A percentile compares a stretch with the other conserved stretches of the same genome.
phyloP scores from a whole-genome alignment of 1,140 invertebrate genomes.

The Calosoma granatense region DNA sequence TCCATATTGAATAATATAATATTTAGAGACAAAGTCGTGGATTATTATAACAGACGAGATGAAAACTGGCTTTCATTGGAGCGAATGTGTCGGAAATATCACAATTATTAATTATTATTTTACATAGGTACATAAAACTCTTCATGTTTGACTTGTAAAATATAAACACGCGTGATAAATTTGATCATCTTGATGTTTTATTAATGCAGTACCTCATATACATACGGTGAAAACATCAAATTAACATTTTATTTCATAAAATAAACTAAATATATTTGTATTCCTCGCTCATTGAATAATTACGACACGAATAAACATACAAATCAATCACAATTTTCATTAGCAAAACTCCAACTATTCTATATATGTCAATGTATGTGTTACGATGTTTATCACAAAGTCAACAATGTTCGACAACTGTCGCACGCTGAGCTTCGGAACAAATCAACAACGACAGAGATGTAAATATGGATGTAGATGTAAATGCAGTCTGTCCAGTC shows the following conservation, averaged over 20 bases:
- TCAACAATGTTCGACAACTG: background rate
- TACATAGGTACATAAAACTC: too few species aligned
- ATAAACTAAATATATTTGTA: background rate
- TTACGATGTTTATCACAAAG: background rate
- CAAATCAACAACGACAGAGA: background rate
- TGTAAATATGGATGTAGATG: too few species aligned
- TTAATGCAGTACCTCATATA: background rate
- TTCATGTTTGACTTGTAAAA: too few species aligned
- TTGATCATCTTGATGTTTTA: conserved; percentile 1
- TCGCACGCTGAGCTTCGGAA: background rate
- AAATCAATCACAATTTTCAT: background rate
- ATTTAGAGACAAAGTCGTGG: too few species aligned
- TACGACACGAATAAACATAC: background rate
- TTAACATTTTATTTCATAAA: conserved; percentile 5
- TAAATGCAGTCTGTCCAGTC: too few species aligned
- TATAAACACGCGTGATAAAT: background rate
- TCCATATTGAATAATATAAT: too few species aligned
- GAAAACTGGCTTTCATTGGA: too few species aligned
- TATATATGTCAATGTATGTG: background rate
- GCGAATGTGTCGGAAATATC: too few species aligned
- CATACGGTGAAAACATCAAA: conserved; percentile 6
- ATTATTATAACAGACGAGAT: too few species aligned
- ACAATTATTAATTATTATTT: too few species aligned
- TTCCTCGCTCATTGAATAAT: background rate
- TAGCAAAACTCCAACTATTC: conserved; percentile 2